Conservation (phyloP, 2,113 vertebrate species). For the Sapajus apella region DNA sequence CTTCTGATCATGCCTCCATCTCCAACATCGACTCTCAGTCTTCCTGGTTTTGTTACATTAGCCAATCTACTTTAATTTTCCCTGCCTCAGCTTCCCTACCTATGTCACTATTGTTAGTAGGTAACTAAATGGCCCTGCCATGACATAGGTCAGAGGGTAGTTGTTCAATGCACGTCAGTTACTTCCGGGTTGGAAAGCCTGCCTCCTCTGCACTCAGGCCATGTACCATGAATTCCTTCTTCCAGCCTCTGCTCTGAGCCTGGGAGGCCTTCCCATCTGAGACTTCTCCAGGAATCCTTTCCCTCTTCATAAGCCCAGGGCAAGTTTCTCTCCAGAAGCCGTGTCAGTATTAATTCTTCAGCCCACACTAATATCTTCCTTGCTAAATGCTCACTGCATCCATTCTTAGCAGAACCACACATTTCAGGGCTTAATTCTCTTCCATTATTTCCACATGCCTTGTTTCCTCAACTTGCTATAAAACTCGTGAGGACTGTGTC, state of each 20-base stretch:
- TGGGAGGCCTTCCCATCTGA: background rate
- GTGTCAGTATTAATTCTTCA: background rate
- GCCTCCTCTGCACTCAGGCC: background rate
- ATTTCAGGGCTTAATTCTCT: background rate
- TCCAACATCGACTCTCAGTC: background rate
- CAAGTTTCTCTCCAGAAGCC: background rate
- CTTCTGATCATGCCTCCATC: background rate
- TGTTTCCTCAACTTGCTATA: background rate
- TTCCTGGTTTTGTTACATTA: background rate
- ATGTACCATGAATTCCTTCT: background rate
- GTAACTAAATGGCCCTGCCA: too few relatives aligned
- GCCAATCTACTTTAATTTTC: background rate
- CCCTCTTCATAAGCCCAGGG: background rate
- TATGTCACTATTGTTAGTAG: background rate
- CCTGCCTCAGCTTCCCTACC: background rate
- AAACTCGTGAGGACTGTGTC: background rate
- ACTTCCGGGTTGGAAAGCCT: background rate
- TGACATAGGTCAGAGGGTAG: background rate
- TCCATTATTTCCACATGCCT: background rate
- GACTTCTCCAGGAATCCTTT: background rate
- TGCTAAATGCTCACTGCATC: background rate
- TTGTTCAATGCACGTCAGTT: accelerated
- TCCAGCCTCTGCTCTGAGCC: background rate
- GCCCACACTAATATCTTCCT: background rate
- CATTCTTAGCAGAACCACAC: background rate